A percentile compares a stretch with the other conserved stretches of the same genome.
phyloP scores from a whole-genome alignment of 1,140 invertebrate species.

The Adelges cooleyi region DNA sequence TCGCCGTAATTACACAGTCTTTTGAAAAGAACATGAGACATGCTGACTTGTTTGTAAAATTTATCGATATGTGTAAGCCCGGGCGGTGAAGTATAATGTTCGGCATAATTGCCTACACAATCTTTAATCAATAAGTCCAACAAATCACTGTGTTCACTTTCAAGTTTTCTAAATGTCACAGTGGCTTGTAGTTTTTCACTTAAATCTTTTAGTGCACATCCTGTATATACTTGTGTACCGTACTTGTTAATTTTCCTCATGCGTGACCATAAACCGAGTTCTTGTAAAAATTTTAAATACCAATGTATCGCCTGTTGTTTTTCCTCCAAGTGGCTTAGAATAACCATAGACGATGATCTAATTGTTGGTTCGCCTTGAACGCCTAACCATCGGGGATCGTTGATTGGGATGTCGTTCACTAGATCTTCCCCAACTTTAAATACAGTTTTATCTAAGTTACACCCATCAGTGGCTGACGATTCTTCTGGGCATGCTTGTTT shows the following conservation, averaged over 20 bases:
- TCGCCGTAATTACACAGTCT: background rate
- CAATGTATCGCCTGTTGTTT: slow-evolving; percentile 69
- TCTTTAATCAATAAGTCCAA: slow-evolving; percentile 20
- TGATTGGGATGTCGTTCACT: slow-evolving; percentile 74
- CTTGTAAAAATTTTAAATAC: slow-evolving; percentile 62
- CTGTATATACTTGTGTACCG: slow-evolving; percentile 50
- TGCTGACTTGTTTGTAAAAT: slow-evolving; percentile 18
- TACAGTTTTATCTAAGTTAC: slow-evolving; percentile 18
- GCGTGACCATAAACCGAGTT: slow-evolving; percentile 60
- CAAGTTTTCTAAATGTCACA: slow-evolving; percentile 50
- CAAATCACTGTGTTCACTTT: slow-evolving; percentile 1
- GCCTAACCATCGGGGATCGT: slow-evolving; percentile 72
- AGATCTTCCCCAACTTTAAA: slow-evolving; percentile 38
- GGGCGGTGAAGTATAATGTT: slow-evolving; percentile 10
- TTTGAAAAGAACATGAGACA: slow-evolving; percentile 2
- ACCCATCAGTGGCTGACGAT: background rate
- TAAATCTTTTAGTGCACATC: slow-evolving; percentile 57
- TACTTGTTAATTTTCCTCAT: slow-evolving; percentile 45
- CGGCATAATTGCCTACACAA: background rate
- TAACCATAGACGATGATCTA: slow-evolving; percentile 52
- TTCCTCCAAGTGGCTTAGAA: slow-evolving; percentile 68
- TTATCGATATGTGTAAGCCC: slow-evolving; percentile 15
- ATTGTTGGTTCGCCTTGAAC: slow-evolving; percentile 10
- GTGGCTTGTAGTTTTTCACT: slow-evolving; percentile 64
- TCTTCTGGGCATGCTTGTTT: slow-evolving; percentile 24